phyloP scores from a whole-genome alignment of 2,113 vertebrate genomes.

The Dendropsophus ebraccatus region DNA sequence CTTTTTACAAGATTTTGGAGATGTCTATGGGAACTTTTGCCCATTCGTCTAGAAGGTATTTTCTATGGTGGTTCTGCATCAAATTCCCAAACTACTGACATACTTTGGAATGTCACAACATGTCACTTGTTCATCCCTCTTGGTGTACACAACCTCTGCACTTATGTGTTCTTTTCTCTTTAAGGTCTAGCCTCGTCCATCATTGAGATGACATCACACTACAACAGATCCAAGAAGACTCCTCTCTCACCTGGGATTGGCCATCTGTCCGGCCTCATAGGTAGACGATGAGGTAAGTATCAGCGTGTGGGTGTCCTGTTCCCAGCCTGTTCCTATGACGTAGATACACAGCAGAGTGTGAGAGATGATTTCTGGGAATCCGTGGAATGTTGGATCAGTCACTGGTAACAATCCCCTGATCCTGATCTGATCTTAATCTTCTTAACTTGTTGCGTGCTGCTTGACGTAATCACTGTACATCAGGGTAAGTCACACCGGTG shows the following conservation, averaged over 20 bases:
- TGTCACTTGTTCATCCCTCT: too few species aligned
- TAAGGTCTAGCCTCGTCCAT: neutral
- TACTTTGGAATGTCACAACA: too few species aligned
- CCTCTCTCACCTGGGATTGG: neutral
- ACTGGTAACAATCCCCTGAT: neutral
- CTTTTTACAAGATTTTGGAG: too few species aligned
- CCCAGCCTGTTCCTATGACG: neutral
- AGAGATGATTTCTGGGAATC: constrained; percentile 28
- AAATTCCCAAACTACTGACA: too few species aligned
- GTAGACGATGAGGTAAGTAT: constrained; percentile 4
- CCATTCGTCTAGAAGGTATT: too few species aligned
- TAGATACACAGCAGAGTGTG: constrained; percentile 6
- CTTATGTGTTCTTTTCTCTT: neutral
- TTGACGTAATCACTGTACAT: constrained; percentile 16
- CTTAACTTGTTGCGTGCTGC: neutral
- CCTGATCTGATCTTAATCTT: constrained; percentile 28
- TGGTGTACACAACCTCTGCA: too few species aligned
- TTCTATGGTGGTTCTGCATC: too few species aligned
- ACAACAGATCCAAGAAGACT: neutral
- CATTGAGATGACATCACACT: neutral
- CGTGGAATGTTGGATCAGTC: constrained; percentile 35
- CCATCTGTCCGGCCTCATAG: neutral
- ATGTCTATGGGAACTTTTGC: too few species aligned
- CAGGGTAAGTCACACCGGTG: neutral
- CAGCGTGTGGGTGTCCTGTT: neutral